Percentiles rank a stretch among this genome's conserved stretches.
These are phyloP conservation scores for Hyperopisus bebe DNA, from an alignment of 2,113 vertebrate species.

Conservation along the genomic window DNA sequence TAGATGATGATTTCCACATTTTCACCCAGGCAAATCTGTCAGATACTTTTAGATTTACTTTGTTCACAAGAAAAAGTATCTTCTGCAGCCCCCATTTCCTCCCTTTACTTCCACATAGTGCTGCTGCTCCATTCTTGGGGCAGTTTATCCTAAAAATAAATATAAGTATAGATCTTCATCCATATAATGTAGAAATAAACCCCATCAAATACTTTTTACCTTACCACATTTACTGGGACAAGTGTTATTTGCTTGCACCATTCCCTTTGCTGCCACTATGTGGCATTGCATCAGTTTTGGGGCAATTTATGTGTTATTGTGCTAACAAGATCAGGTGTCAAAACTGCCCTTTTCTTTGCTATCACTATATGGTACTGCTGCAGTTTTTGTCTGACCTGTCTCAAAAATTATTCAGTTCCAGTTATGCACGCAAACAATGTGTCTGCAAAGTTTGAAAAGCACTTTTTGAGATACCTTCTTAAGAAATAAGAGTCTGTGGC, in stretches of 20 bases:
- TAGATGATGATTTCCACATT: neutral
- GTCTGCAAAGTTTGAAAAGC: neutral
- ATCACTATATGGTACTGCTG: neutral
- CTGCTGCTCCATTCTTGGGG: no score
- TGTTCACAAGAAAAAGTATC: neutral
- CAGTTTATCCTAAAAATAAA: no score
- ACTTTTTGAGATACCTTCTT: neutral
- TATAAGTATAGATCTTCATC: neutral
- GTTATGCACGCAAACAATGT: neutral
- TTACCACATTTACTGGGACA: neutral
- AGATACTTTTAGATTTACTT: neutral
- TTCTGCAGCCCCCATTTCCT: neutral
- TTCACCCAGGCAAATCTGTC: neutral
- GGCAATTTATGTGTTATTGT: neutral
- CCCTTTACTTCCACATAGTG: no score
- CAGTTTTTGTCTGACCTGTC: neutral
- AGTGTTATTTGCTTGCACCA: neutral
- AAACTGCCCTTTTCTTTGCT: neutral
- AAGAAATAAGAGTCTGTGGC: neutral
- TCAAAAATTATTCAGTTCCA: neutral
- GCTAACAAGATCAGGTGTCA: neutral
- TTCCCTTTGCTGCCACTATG: neutral
- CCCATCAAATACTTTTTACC: neutral
- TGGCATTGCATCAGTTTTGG: neutral
- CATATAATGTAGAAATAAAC: neutral